Conservation (phyloP, 2,888 invertebrate species). For the Caenorhabditis becei region DNA sequence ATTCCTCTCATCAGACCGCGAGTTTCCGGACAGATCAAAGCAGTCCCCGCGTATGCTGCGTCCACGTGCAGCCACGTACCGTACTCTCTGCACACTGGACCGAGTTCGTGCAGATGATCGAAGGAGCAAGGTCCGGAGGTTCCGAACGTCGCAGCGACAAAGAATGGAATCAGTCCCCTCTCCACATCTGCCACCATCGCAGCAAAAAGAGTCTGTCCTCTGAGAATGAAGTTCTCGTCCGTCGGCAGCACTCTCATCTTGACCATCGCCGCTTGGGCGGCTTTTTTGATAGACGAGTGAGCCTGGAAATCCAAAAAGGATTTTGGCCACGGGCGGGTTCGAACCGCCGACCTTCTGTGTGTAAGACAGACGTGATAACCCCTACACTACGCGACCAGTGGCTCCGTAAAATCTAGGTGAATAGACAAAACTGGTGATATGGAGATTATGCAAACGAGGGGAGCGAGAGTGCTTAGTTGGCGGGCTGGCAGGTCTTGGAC, state of each 20-base stretch:
- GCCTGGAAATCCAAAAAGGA: constrained; percentile 37
- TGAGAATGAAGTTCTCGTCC: constrained; percentile 49
- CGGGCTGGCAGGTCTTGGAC: neutral
- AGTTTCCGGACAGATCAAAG: constrained; percentile 57
- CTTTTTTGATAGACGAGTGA: constrained; percentile 50
- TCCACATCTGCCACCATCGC: constrained; percentile 48
- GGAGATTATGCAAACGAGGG: too few relatives aligned
- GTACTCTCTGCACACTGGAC: constrained; percentile 54
- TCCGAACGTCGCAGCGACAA: constrained; percentile 56
- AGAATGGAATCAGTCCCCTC: constrained; percentile 54
- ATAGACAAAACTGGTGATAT: too few relatives aligned
- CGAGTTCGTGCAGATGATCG: constrained; percentile 54
- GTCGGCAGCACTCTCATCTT: constrained; percentile 47
- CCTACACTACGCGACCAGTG: constrained; percentile 64
- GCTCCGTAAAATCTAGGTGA: too few relatives aligned
- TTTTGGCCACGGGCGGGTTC: constrained; percentile 63
- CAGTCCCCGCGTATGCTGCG: constrained; percentile 57
- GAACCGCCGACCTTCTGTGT: constrained; percentile 70
- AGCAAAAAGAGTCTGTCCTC: constrained; percentile 46
- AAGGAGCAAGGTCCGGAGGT: constrained; percentile 57
- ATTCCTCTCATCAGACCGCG: constrained; percentile 55
- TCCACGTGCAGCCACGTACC: constrained; percentile 60
- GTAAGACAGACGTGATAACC: constrained; percentile 69
- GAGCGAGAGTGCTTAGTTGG: too few relatives aligned
- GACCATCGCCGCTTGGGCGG: constrained; percentile 55